Evolutionary conservation across 2,113 vertebrate genomes (phyloP), one percentile per base, ranked within the genome.

Genomic region (Eptesicus fuscus): DNA sequence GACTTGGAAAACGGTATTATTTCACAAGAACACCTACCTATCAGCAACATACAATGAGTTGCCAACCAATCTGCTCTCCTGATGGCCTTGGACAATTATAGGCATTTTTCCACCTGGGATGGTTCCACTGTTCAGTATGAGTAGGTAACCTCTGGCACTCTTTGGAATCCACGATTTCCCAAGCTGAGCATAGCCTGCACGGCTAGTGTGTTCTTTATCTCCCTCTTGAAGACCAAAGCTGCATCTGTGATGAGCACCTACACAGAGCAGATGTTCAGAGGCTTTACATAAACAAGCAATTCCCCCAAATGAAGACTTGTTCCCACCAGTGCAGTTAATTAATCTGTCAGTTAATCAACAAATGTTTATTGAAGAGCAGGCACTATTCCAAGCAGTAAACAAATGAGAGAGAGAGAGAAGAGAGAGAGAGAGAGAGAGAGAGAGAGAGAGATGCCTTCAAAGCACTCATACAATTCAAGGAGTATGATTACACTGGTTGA

Each of bases 291-390:
- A 95, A 95, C 73, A 93, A 96, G 73, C 56, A 77, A 47, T 95
- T 90, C 93, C 30, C 82, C 56, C 30, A 17, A 95, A 95, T 90
- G 91, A 83, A 97, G 94, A 89, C n/a, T 79, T 59, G 56, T 59
- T 97, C 88, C 88, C 91, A 90, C 70, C 88, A 88, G 88, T 35
- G 67, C 56, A 23, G 25, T 95, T 95, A 94, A 95, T 96, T 92
- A 93, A 92, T 78, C 53, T 82, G 30, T 83, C 88, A 47, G 73
- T 77, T 95, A 95, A 83, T 95, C 79, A 95, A 79, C 95, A 93
- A 96, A 73, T 79, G 69, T 83, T 90, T 96, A 42, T 88, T 53
- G 94, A 91, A 73, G 74, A 86, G 7, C 53, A 83, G 88, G 77
- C 90, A 53, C 44, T 53, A 0, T 47, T 92, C 83, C 87, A 91